Evolutionary conservation across 2,888 invertebrate species (phyloP).

Genomic region (Oscheius sp.): DNA sequence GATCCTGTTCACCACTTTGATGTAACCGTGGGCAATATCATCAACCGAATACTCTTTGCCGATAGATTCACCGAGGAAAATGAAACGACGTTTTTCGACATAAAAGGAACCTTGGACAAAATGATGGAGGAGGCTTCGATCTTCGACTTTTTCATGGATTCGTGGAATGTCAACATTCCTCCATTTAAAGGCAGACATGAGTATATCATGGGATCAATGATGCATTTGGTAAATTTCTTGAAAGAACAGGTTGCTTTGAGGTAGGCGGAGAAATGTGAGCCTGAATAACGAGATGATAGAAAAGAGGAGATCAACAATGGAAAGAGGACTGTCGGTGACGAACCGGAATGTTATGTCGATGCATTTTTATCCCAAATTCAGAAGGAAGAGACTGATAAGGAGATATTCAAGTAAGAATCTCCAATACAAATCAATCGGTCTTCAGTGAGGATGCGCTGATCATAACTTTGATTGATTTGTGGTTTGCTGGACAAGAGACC

Average conservation of each 20-base stretch:
- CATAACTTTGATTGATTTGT: constrained; percentile 14
- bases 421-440: not conserved
- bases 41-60: constrained; percentile 33
- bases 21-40: constrained; percentile 34
- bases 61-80: constrained; percentile 16
- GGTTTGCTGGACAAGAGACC: constrained; percentile 24
- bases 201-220: not conserved
- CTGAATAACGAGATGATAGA: not conserved
- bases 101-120: constrained; percentile 7
- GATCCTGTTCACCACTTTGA: constrained; percentile 8
- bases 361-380: constrained; percentile 13
- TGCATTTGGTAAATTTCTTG: not conserved
- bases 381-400: not conserved
- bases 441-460: constrained; percentile 13
- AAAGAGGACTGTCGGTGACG: not conserved
- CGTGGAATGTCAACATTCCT: constrained; percentile 1
- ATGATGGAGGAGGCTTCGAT: constrained; percentile 12
- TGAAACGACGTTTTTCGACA: constrained; percentile 14
- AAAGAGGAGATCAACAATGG: constrained; percentile 11
- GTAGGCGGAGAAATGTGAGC: not conserved
- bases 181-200: not conserved
- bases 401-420: constrained; percentile 16
- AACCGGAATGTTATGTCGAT: constrained; percentile 24
- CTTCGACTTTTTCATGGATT: constrained; percentile 17
- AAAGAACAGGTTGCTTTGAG: constrained; percentile 1